Percentiles rank a stretch among this genome's conserved stretches.
Conservation (phyloP, 2,797 vertebrate species). For the Poecile montanus region DNA sequence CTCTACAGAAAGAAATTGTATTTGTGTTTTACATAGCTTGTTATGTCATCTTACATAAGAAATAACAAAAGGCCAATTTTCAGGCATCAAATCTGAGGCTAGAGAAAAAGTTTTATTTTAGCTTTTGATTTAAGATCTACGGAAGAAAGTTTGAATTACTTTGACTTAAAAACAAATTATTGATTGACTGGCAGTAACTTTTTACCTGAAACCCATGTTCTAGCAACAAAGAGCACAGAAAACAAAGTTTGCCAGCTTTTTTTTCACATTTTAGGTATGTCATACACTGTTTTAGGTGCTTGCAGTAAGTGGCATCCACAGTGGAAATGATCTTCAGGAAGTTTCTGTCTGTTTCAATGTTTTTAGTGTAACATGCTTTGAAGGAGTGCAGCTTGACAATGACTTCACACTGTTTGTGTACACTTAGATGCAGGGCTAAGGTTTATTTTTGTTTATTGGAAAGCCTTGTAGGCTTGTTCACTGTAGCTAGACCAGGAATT, state of each 20-base stretch:
- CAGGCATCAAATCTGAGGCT: not conserved
- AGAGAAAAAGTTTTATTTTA: not conserved
- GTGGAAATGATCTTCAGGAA: not conserved
- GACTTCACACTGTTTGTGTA: not conserved
- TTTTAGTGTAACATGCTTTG: not conserved
- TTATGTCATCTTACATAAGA: not conserved
- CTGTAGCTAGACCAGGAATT: not conserved
- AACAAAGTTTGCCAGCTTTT: not conserved
- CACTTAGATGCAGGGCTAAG: not conserved
- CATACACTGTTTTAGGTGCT: not conserved
- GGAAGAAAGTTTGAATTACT: not conserved
- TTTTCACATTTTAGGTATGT: not conserved
- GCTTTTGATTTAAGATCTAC: not conserved
- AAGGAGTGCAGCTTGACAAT: not conserved
- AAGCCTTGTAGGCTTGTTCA: not conserved
- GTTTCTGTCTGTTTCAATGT: not conserved
- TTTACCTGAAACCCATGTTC: not conserved
- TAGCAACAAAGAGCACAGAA: not conserved
- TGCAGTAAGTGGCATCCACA: not conserved
- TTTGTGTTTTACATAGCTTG: conserved; percentile 1
- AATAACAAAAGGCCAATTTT: not conserved
- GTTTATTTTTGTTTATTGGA: conserved; percentile 20
- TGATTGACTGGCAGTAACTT: not conserved
- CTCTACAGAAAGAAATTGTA: not conserved
- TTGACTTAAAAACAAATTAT: not conserved